Evolutionary conservation across 2,113 vertebrate species (phyloP).

Genomic region (Gasterosteus aculeatus): DNA sequence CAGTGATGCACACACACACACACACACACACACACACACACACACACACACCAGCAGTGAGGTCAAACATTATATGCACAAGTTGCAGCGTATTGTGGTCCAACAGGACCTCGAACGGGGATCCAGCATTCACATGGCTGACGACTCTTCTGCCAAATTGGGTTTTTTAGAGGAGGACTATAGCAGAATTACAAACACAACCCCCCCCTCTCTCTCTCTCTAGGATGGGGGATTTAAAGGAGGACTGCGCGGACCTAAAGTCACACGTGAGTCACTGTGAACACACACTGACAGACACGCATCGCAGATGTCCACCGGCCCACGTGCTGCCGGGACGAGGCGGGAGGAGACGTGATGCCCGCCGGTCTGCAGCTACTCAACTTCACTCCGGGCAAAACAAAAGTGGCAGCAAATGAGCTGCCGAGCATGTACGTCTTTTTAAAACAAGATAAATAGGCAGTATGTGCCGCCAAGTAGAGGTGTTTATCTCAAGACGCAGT

Average conservation of each 20-base stretch:
- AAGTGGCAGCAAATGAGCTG: conserved; percentile 17
- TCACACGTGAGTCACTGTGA: conserved; percentile 14
- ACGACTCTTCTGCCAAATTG: conserved; percentile 27
- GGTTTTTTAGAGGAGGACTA: conserved; percentile 15
- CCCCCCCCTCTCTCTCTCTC: conserved; percentile 3
- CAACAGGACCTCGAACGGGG: no score
- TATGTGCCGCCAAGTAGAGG: conserved; percentile 33
- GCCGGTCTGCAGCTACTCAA: conserved; percentile 67
- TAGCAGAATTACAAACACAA: conserved; percentile 32
- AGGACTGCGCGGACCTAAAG: conserved; percentile 13
- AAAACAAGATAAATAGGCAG: neutral
- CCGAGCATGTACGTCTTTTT: neutral
- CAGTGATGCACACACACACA: no score
- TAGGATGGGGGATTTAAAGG: conserved; percentile 20
- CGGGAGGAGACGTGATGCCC: conserved; percentile 43
- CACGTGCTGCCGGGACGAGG: neutral
- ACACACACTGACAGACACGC: neutral
- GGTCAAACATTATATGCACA: no score
- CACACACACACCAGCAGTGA: no score
- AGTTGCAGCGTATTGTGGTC: no score
- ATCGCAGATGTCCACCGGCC: neutral
- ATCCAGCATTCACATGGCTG: neutral
- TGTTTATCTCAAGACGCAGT: conserved; percentile 25
- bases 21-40: no score
- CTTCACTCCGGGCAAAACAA: conserved; percentile 49